These are phyloP conservation scores for Falco naumanni DNA, from an alignment of 2,797 vertebrate species.

Conservation along the genomic window DNA sequence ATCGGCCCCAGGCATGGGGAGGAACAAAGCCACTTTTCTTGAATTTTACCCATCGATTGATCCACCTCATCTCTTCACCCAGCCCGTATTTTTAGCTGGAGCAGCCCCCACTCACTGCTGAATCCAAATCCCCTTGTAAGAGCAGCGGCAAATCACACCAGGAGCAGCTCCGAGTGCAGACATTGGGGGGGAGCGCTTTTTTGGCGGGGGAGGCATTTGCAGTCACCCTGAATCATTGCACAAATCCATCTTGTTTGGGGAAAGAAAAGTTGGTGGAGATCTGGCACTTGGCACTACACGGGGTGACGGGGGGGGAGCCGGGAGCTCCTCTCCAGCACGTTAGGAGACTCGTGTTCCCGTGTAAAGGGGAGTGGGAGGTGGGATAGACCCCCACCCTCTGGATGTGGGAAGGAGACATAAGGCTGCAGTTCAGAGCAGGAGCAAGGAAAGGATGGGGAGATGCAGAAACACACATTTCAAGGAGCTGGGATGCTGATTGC, in stretches of 20 bases:
- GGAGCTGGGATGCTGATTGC: not conserved
- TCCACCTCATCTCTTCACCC: not conserved
- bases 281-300: fast-evolving
- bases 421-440: not conserved
- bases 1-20: not conserved
- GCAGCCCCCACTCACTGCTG: not conserved
- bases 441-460: not conserved
- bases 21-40: not conserved
- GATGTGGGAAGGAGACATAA: not conserved
- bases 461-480: no score
- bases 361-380: not conserved
- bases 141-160: not conserved
- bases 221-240: not conserved
- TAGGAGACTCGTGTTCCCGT: fast-evolving
- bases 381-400: not conserved
- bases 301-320: fast-evolving
- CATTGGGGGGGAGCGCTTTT: not conserved
- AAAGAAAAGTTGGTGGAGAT: not conserved
- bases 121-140: not conserved
- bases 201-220: not conserved
- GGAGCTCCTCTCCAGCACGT: not conserved
- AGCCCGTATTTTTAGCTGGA: not conserved
- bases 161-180: not conserved
- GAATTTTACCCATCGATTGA: not conserved
- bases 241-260: not conserved